Conservation (phyloP, 2,888 invertebrate species). For the Coenonympha glycerion region DNA sequence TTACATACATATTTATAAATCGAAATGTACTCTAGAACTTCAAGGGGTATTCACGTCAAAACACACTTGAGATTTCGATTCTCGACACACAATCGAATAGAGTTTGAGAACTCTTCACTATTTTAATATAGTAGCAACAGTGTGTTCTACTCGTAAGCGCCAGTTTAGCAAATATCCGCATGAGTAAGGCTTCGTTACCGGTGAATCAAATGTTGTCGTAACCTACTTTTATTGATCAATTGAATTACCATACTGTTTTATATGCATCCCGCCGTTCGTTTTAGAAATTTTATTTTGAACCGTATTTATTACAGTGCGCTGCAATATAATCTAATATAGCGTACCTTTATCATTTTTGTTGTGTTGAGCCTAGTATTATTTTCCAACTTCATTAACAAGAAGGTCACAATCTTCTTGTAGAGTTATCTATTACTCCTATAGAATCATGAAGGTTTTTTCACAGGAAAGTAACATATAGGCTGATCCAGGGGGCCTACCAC, state of each 20-base stretch:
- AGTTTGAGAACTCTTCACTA: conserved; percentile 34
- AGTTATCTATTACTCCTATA: too few species aligned
- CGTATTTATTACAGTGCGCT: neutral
- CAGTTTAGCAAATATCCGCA: conserved; percentile 27
- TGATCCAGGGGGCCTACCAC: too few species aligned
- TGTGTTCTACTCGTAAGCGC: conserved; percentile 26
- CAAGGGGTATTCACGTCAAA: neutral
- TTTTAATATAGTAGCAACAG: conserved; percentile 38
- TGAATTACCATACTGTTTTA: conserved; percentile 6
- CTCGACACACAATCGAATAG: conserved; percentile 49
- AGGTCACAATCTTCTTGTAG: too few species aligned
- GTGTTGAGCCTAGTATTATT: too few species aligned
- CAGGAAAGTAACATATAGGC: too few species aligned
- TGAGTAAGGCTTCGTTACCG: conserved; percentile 26
- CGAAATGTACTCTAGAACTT: too few species aligned
- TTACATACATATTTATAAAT: too few species aligned
- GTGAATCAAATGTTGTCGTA: conserved; percentile 27
- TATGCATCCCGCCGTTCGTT: neutral
- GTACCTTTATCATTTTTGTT: neutral
- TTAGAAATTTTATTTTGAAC: neutral
- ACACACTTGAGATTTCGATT: conserved; percentile 20
- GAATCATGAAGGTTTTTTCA: too few species aligned
- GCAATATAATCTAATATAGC: neutral
- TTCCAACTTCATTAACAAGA: too few species aligned
- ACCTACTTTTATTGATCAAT: conserved; percentile 24